Base-by-base conservation (phyloP, 2,888 invertebrate species). In the Agrotis exclamationis region DNA sequence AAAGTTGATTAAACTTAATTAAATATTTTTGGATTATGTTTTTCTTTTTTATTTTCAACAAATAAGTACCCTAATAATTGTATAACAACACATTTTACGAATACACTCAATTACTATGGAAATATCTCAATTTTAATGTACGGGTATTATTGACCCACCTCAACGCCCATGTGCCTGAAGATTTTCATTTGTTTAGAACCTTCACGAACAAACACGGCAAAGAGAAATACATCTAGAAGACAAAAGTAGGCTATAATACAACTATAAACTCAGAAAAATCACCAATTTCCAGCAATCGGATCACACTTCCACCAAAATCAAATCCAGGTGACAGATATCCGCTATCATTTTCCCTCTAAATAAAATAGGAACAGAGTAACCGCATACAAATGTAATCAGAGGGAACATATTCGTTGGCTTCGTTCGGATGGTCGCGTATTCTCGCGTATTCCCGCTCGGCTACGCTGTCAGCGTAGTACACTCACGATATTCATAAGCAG, bases 401-500 rank as follows among this genome's bases (percentile, higher is more conserved):
- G 74, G 59, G 70, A 79, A 85, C 78, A 78, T 77, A 85, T 87
- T 86, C 77, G 84, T 72, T 76, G 81, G 83, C 85, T 89, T 87
- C 87, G 72, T 85, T 84, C 82, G 83, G 74, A 72, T 84, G 84
- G 83, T 80, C 76, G 78, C 85, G 85, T 86, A 72, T 81, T 86
- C 86, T 80, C 80, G 81, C 84, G 76, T 77, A 72, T 84, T 86
- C 87, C 83, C 82, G 80, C 84, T 82, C 83, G 82, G 80, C 84
- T 82, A 76, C 83, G 86, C 91, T 92, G 93, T 93, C 93, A 91
- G 81, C 79, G 78, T 81, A 76, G 75, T 82, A 86, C 84, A 84
- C 83, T 86, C 85, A 89, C 89, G 88, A 93, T 95, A 95, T 95
- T 94, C 95, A 94, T 94, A 94, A 94, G 91, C 88, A 93, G 87